These are phyloP conservation scores for Ophraella communa DNA, from an alignment of 2,888 invertebrate species.

Conservation along the genomic window DNA sequence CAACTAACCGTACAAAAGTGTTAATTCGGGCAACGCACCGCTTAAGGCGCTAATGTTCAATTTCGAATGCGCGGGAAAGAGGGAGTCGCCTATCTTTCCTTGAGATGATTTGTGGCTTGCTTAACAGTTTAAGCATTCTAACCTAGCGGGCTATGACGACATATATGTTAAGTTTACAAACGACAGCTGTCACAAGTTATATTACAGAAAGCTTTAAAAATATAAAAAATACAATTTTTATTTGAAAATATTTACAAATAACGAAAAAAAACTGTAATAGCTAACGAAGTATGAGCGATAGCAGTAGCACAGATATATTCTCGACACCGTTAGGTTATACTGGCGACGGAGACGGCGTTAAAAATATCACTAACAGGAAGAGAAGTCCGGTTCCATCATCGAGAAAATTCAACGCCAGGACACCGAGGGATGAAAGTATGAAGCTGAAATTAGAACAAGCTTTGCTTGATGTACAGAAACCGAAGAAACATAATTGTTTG, in stretches of 20 bases:
- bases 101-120: too few relatives aligned
- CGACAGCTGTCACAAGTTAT: not conserved
- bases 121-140: not conserved
- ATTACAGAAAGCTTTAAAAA: not conserved
- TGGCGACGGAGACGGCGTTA: constrained; percentile 50
- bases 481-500: constrained; percentile 22
- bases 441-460: constrained; percentile 44
- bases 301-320: constrained; percentile 24
- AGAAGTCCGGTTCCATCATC: constrained; percentile 49
- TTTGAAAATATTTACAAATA: not conserved
- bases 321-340: constrained; percentile 33
- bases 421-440: constrained; percentile 37
- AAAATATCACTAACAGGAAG: constrained; percentile 36
- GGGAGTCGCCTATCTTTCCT: too few relatives aligned
- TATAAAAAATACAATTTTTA: not conserved
- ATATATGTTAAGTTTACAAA: not conserved
- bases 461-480: constrained; percentile 33
- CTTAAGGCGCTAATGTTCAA: too few relatives aligned
- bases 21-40: too few relatives aligned
- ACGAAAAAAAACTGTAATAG: not conserved
- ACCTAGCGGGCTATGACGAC: not conserved
- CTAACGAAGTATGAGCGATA: constrained; percentile 4
- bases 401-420: constrained; percentile 47
- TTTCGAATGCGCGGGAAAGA: too few relatives aligned
- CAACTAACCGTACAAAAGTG: too few relatives aligned